Evolutionary conservation across 2,888 invertebrate genomes (phyloP), one percentile per base, ranked within the genome.

Genomic region (Coenonympha arcania): DNA sequence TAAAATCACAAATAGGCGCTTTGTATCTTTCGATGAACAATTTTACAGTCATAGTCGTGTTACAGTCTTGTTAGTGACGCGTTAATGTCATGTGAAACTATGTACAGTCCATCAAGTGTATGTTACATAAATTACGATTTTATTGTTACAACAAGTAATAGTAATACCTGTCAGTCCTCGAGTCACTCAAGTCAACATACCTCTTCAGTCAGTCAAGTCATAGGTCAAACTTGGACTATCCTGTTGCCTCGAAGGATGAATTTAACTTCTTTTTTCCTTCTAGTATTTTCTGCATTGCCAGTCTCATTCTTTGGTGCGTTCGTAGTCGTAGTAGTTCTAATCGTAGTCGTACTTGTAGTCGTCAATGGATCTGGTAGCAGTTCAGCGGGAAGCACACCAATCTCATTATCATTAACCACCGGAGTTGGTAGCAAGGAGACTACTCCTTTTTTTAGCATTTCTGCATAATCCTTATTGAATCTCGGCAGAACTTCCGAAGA

Each of bases 161-260:
- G 4, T 33, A 20, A 26, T 8, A 31, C 34, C 34, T 2, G 50
- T 50, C 50, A 39, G 39, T 39, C 19, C 6, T 15, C 15, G 8
- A 36, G 48, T 49, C 45, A 13, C 34, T 43, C 37, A 33, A 37
- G 50, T 52, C 58, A 55, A 66, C 65, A 59, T 64, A 64, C 63
- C 65, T 62, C 62, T 45, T 18, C 46, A 47, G 60, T 63, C 62
- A 67, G 65, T 69, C 71, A 73, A 61, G 75, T 79, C 76, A 79
- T 68, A 71, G 64, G 61, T 85, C 83, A 83, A 69, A 82, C 79
- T 76, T 79, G 73, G 62, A 87, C 71, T 60, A 87, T 87, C 75
- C 67, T 83, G 79, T 87, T 86, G 59, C 87, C 87, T 54, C 84
- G 79, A 13, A 87, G 77, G 64, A 78, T 75, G 66, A 73, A 87